Percentiles rank a stretch among this genome's conserved stretches.
phyloP scores from a whole-genome alignment of 2,113 vertebrate species.

The Onychostruthus taczanowskii region DNA sequence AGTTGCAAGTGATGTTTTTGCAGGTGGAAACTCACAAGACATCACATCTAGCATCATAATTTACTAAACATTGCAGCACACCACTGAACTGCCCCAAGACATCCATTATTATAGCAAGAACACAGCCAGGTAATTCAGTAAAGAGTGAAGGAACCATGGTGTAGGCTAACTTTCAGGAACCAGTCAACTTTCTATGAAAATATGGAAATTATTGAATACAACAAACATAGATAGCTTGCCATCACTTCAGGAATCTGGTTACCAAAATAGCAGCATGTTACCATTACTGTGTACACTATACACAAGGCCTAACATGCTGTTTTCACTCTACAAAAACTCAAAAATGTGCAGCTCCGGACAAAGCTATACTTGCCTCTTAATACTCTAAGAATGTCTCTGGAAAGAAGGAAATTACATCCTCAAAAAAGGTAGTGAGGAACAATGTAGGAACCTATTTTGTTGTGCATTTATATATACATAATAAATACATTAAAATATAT shows the following conservation, averaged over 20 bases:
- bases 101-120: neutral
- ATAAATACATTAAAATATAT: neutral
- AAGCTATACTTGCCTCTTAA: neutral
- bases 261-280: neutral
- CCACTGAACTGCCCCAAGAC: neutral
- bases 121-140: neutral
- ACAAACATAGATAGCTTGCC: fast-evolving
- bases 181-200: neutral
- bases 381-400: neutral
- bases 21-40: neutral
- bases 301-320: neutral
- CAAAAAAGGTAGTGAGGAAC: neutral
- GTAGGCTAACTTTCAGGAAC: neutral
- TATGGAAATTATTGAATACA: neutral
- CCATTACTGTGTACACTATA: neutral
- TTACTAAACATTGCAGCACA: neutral
- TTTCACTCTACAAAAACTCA: neutral
- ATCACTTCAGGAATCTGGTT: neutral
- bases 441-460: neutral
- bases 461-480: neutral
- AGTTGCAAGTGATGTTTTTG: neutral
- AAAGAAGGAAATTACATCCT: neutral
- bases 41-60: neutral
- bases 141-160: neutral
- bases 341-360: neutral